These are phyloP conservation scores for Zaprionus inermis DNA, from an alignment of 1,140 invertebrate species.

Conservation along the genomic window DNA sequence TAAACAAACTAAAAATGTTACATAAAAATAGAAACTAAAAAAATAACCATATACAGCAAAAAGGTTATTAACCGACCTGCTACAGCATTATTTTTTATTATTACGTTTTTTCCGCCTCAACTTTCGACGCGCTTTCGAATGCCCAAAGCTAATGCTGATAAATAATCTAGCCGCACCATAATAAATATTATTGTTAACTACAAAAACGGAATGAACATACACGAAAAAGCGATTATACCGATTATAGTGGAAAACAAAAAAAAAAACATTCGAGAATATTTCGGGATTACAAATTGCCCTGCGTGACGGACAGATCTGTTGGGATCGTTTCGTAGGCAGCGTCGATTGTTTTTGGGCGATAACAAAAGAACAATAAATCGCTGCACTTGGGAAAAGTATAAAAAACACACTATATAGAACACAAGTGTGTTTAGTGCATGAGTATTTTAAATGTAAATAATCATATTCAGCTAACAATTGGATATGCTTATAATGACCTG, in stretches of 20 bases:
- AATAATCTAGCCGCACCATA: conserved; percentile 4
- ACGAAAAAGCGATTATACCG: background rate
- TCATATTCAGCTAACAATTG: conserved; percentile 11
- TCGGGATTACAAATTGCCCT: conserved; percentile 54
- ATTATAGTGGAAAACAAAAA: background rate
- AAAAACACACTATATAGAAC: background rate
- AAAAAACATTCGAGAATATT: conserved; percentile 4
- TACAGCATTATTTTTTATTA: background rate
- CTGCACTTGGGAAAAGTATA: conserved; percentile 5
- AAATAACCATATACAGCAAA: background rate
- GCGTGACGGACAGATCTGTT: conserved; percentile 67
- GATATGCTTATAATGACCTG: conserved; percentile 22
- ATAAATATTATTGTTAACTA: conserved; percentile 11
- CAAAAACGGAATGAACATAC: conserved; percentile 42
- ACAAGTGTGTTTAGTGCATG: background rate
- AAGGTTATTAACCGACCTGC: background rate
- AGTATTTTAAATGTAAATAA: conserved; percentile 27
- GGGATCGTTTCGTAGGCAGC: conserved; percentile 11
- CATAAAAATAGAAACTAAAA: conserved; percentile 5
- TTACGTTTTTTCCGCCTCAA: background rate
- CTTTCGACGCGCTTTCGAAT: conserved; percentile 1
- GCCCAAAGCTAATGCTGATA: background rate
- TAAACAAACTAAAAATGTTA: conserved; percentile 1
- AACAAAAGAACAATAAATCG: conserved; percentile 33
- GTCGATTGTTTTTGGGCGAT: conserved; percentile 44